Evolutionary conservation across 2,113 vertebrate genomes (phyloP).

Genomic region (Phaethon lepturus): DNA sequence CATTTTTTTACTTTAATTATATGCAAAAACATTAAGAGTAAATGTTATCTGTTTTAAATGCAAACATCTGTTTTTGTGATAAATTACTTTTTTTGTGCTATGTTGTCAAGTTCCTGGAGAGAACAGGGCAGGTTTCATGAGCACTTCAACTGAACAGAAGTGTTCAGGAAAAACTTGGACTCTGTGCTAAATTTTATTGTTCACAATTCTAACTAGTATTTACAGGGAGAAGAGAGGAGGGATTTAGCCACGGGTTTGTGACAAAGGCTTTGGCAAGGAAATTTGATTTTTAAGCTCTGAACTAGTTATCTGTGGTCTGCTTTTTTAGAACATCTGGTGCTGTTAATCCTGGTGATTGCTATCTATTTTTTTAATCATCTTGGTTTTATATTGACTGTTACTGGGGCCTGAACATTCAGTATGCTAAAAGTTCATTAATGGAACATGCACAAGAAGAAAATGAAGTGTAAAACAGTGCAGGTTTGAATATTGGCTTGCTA

Average conservation of each 20-base stretch:
- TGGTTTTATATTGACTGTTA: constrained; percentile 42
- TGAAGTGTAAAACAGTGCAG: neutral
- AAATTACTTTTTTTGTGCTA: neutral
- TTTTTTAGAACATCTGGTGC: constrained; percentile 43
- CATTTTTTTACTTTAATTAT: neutral
- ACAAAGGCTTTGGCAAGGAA: constrained; percentile 38
- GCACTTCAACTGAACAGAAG: neutral
- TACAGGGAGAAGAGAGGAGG: neutral
- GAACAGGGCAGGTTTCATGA: neutral
- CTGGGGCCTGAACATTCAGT: neutral
- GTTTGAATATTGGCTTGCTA: neutral
- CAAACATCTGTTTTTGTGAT: neutral
- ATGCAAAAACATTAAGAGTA: no score
- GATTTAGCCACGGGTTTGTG: constrained; percentile 1
- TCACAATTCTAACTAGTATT: neutral
- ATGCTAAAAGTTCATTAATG: neutral
- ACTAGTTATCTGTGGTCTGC: constrained; percentile 25
- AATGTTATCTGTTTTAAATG: no score
- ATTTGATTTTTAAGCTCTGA: constrained; percentile 63
- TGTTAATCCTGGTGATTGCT: constrained; percentile 56
- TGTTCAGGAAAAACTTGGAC: neutral
- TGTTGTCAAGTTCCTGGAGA: neutral
- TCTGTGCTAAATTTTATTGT: neutral
- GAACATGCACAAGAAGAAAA: neutral
- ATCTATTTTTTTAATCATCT: constrained; percentile 33